Conservation (phyloP, 2,888 invertebrate genomes). For the Neoscelio sp. region DNA sequence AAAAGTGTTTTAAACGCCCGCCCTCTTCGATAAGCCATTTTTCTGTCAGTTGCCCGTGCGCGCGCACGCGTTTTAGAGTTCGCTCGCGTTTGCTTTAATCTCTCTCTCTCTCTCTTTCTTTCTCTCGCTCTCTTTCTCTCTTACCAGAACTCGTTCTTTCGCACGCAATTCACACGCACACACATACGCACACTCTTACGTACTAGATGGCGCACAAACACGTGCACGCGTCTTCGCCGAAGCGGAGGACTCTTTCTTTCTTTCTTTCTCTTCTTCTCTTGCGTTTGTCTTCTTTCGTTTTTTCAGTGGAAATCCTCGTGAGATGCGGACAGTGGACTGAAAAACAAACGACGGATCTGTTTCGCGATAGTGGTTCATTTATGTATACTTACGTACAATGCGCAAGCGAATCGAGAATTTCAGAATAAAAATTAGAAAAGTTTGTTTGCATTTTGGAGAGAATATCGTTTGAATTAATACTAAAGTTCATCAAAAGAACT, state of each 20-base stretch:
- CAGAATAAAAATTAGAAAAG: no score
- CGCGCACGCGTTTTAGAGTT: slow-evolving; percentile 25
- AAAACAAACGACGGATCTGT: slow-evolving; percentile 28
- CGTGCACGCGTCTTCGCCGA: slow-evolving; percentile 8
- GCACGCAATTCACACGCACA: no score
- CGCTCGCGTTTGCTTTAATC: slow-evolving; percentile 10
- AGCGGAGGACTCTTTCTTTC: slow-evolving; percentile 15
- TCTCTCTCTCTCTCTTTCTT: slow-evolving; percentile 7
- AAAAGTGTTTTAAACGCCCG: not conserved
- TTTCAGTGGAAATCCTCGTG: slow-evolving; percentile 32
- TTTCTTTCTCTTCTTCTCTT: slow-evolving; percentile 3
- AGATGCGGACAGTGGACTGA: slow-evolving; percentile 45
- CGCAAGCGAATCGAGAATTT: slow-evolving; percentile 30
- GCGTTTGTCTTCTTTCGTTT: slow-evolving; percentile 32
- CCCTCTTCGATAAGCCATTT: not conserved
- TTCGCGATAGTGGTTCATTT: slow-evolving; percentile 46
- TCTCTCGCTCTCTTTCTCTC: not conserved
- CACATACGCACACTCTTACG: not conserved
- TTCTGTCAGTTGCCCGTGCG: slow-evolving; percentile 2
- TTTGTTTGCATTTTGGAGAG: slow-evolving; percentile 18
- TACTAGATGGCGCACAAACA: slow-evolving; percentile 9
- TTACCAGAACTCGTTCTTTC: no score
- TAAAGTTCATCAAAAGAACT: no score
- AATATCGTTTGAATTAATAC: no score
- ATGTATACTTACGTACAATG: slow-evolving; percentile 7